These are phyloP conservation scores for Hemichromis elongatus DNA, from an alignment of 2,113 vertebrate species.

Conservation along the genomic window DNA sequence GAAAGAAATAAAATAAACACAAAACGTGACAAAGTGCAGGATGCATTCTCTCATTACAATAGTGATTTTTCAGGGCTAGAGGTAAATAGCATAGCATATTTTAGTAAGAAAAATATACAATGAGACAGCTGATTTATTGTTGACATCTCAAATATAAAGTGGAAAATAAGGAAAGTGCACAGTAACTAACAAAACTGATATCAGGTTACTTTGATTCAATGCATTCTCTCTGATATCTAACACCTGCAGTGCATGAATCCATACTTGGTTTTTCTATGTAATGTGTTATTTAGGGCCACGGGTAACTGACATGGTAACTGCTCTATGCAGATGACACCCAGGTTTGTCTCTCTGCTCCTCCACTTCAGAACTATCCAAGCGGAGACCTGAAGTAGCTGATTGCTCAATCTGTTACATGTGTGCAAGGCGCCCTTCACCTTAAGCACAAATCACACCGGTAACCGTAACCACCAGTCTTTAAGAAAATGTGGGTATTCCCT, in stretches of 20 bases:
- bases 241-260: not conserved
- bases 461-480: not conserved
- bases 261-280: not conserved
- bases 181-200: not conserved
- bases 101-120: not conserved
- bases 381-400: not conserved
- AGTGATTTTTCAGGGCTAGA: not conserved
- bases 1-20: not conserved
- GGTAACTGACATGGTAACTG: not conserved
- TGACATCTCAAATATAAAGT: not conserved
- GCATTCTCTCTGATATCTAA: not conserved
- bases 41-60: not conserved
- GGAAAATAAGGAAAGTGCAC: not conserved
- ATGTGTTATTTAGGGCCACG: not conserved
- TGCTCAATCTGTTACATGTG: not conserved
- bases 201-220: not conserved
- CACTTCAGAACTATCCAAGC: not conserved
- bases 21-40: not conserved
- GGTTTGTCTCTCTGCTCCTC: not conserved
- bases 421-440: not conserved
- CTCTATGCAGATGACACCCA: not conserved
- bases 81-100: not conserved
- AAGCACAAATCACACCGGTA: not conserved
- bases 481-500: rapidly evolving
- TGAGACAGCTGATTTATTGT: not conserved